Base-by-base conservation (phyloP, 2,113 vertebrate genomes). In the Formicarius rufipectus region DNA sequence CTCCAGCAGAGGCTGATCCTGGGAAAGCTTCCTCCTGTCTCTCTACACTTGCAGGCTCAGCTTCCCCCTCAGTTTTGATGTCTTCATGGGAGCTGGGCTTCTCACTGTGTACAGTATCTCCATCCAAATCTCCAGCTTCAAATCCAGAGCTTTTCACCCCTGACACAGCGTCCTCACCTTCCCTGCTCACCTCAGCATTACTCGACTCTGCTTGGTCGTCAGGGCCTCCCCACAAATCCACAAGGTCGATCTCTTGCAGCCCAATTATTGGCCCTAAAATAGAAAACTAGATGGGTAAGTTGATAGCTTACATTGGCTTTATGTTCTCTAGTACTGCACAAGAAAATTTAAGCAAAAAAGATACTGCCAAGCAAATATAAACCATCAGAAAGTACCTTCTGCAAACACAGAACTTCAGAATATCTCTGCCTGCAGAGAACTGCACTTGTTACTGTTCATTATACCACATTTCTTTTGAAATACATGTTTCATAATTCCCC, bases 181-280 rank as follows among this genome's bases (percentile, higher is more conserved):
- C 58, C 45, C 28, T 39, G 50, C 83, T 93, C 85, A 35, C 17
- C 22, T 88, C 82, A 73, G 44, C 31, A 60, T 22, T 55, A 47
- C 40, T 76, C n/a, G 37, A 24, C 67, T 84, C 86, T 73, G 21
- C 35, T 69, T 93, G 89, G n/a, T 89, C 87, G 63, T 69, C 89
- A 90, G 91, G 88, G 49, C 96, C 92, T 91, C 97, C 97, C 97
- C 98, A 98, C 72, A 98, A 97, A 85, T 96, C 96, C 24, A 4
- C 7, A 28, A 97, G 89, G 7, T 96, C 76, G 76, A 97, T 97
- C 50, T 98, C 98, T 71, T 96, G 97, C 92, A 98, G 93, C 68
- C 98, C 97, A 83, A 93, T 58, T 30, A 98, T 79, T 52, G 98
- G 98, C 98, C 98, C 98, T 98, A 93, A 87, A 83, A 39, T 10